Conservation (phyloP, 2,797 vertebrate species). For the Heliangelus exortis region DNA sequence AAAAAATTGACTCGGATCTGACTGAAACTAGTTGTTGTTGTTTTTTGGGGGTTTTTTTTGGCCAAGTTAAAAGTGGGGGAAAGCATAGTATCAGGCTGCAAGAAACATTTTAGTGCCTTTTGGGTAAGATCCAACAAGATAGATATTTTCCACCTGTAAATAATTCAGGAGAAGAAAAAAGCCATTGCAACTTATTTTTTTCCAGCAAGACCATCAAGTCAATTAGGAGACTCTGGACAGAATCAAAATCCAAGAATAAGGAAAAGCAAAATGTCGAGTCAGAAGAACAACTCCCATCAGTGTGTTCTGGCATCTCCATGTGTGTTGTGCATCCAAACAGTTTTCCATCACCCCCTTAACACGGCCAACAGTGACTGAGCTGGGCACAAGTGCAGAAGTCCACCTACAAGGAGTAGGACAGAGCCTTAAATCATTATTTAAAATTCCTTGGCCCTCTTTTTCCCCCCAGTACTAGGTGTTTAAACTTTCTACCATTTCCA, state of each 20-base stretch:
- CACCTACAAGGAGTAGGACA: background rate
- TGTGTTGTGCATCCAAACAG: background rate
- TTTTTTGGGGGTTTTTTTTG: conserved; percentile 1
- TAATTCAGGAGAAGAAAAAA: conserved; percentile 64
- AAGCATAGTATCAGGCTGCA: background rate
- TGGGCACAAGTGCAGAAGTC: background rate
- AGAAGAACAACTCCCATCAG: conserved; percentile 21
- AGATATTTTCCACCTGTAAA: conserved; percentile 69
- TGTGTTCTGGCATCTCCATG: background rate
- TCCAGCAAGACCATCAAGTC: conserved; percentile 48
- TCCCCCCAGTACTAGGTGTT: background rate
- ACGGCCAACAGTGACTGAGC: background rate
- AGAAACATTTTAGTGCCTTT: conserved; percentile 46
- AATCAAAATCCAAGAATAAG: conserved; percentile 5
- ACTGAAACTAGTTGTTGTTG: background rate
- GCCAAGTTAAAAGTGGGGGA: background rate
- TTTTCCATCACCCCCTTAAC: background rate
- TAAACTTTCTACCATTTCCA: background rate
- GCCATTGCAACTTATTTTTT: conserved; percentile 23
- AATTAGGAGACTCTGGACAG: conserved; percentile 46
- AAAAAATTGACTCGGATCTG: background rate
- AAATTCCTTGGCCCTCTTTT: background rate
- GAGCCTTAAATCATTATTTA: background rate
- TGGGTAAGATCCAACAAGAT: conserved; percentile 46
- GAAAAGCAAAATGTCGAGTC: background rate